A percentile compares a stretch with the other conserved stretches of the same genome.
phyloP scores from a whole-genome alignment of 2,797 vertebrate genomes.

The Salarias fasciatus region DNA sequence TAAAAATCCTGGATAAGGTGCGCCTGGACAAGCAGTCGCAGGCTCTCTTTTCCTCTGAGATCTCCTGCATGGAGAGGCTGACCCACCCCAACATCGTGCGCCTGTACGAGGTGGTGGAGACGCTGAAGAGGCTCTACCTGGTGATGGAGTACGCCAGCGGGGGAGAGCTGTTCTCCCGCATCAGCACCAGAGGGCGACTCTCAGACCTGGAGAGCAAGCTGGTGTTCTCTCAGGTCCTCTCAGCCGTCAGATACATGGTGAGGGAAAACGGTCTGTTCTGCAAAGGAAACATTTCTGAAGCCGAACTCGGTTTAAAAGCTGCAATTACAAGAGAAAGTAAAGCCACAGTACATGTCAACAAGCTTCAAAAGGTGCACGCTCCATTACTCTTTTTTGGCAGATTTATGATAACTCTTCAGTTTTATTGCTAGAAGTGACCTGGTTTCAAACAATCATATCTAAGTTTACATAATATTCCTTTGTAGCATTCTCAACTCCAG shows the following conservation, averaged over 20 bases:
- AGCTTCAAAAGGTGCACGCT: too few species aligned
- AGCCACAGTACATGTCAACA: too few species aligned
- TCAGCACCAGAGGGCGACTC: constrained; percentile 78
- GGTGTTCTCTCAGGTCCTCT: constrained; percentile 79
- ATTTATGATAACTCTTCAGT: too few species aligned
- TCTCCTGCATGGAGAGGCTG: constrained; percentile 82
- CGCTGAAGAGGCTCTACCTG: constrained; percentile 74
- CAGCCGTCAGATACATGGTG: constrained; percentile 83
- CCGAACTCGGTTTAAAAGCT: too few species aligned
- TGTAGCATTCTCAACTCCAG: too few species aligned
- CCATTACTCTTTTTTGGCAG: too few species aligned
- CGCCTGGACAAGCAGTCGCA: constrained; percentile 64
- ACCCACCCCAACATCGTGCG: constrained; percentile 81
- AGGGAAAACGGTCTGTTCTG: constrained; percentile 20
- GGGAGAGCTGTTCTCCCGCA: constrained; percentile 80
- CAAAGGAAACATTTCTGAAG: too few species aligned
- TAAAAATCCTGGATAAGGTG: constrained; percentile 82
- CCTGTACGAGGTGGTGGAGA: constrained; percentile 84
- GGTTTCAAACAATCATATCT: too few species aligned
- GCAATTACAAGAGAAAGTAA: too few species aligned
- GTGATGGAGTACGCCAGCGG: constrained; percentile 82
- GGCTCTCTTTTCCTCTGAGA: constrained; percentile 72
- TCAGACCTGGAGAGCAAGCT: constrained; percentile 80
- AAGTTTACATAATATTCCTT: too few species aligned
- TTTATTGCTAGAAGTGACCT: too few species aligned